Base-by-base conservation (phyloP, 2,888 invertebrate species). In the Drosophila paranaensis region DNA sequence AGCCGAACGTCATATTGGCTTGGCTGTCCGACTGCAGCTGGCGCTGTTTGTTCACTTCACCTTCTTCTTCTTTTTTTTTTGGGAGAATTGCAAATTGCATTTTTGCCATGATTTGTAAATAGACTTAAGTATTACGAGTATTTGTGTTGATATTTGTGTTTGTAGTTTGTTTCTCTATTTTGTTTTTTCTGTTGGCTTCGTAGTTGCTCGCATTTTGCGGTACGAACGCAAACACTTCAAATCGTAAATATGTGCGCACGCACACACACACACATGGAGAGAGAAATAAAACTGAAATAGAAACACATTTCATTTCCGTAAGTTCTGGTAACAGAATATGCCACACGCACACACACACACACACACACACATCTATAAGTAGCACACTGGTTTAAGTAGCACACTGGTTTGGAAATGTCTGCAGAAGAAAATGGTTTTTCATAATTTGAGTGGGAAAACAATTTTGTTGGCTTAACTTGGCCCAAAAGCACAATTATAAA, bases 301-400 rank as follows among this genome's bases (percentile, higher is more conserved):
- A 89, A 89, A 87, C 79, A 89, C 85, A 86, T 86, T 86, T 86
- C 89, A 86, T 89, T 86, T 86, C 89, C 85, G 88, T 84, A 88
- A 87, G 87, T 86, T 87, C 76, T 74, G 73, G 54, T 67, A 79
- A 60, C 76, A 66, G 77, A 72, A 79, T 72, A 80, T 80, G 69
- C 70, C 73, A 64, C 54, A 58, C 57, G 14, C 62, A 63, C 20
- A 10, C 16, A n/a, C 30, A n/a, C 30, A 33, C 16, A 33, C 11
- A 30, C 5, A 30, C 2, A 30, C 20, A 20, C 20, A 20, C 20
- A 1, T 51, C 42, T 33, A 53, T 37, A 54, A 64, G 42, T 35
- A 39, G 42, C 65, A 71, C 76, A 65, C 13, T 78, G 79, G 60
- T 56, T 40, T 11, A 1, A 35, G 35, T 25, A n/a, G 10, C 9